phyloP scores from a whole-genome alignment of 2,888 invertebrate genomes.

The Tridacna crocea region DNA sequence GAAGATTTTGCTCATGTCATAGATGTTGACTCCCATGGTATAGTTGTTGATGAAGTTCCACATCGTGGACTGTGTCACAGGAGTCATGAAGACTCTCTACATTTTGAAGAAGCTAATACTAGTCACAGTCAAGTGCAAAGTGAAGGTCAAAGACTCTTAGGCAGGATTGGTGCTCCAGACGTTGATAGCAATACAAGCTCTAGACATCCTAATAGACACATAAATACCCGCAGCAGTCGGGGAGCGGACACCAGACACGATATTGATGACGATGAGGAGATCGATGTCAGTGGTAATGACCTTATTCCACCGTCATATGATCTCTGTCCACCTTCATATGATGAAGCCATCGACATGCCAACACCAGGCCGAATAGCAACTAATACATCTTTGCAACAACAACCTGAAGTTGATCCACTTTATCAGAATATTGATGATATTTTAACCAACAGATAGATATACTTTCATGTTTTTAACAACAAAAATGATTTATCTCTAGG shows the following conservation, averaged over 20 bases:
- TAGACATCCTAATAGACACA: background rate
- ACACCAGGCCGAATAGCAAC: slow-evolving; percentile 48
- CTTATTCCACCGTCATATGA: slow-evolving; percentile 64
- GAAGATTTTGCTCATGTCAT: slow-evolving; percentile 62
- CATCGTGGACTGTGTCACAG: slow-evolving; percentile 7
- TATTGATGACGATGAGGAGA: slow-evolving; percentile 50
- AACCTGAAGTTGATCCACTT: slow-evolving; percentile 46
- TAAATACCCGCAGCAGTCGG: background rate
- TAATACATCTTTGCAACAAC: background rate
- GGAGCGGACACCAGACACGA: background rate
- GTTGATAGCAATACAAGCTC: background rate
- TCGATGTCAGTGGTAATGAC: slow-evolving; percentile 59
- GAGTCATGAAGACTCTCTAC: slow-evolving; percentile 40
- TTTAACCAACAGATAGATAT: background rate
- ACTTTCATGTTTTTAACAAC: background rate
- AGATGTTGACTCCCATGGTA: slow-evolving; percentile 37
- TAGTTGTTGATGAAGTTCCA: background rate
- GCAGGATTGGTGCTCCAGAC: background rate
- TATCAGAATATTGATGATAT: slow-evolving; percentile 51
- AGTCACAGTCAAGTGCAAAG: background rate
- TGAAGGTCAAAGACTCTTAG: slow-evolving; percentile 13
- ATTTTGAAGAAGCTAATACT: slow-evolving; percentile 30
- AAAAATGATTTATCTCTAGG: background rate
- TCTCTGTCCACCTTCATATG: slow-evolving; percentile 68
- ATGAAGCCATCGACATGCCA: slow-evolving; percentile 70